Evolutionary conservation across 2,888 invertebrate genomes (phyloP).

Genomic region (Leptopterna dolabrata): DNA sequence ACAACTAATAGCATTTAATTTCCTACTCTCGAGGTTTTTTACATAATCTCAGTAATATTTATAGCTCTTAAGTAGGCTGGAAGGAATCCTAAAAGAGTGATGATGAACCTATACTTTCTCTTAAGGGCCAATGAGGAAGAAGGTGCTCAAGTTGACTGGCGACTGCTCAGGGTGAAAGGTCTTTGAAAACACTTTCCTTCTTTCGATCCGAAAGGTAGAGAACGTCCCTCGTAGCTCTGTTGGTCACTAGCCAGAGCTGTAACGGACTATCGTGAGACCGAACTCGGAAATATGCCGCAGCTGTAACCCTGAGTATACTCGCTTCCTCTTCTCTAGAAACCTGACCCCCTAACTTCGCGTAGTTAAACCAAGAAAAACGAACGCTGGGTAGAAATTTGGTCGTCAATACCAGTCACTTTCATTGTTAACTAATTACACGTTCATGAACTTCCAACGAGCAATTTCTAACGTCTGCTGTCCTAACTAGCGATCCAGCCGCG

Average conservation of each 20-base stretch:
- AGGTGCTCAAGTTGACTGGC: constrained; percentile 3
- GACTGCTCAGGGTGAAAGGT: constrained; percentile 3
- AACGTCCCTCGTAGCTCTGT: neutral
- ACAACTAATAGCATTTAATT: neutral
- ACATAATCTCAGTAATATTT: neutral
- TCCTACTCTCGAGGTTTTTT: neutral
- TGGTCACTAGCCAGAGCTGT: neutral
- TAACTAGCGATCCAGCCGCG: too few species aligned
- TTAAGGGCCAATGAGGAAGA: neutral
- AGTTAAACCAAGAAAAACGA: neutral
- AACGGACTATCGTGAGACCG: neutral
- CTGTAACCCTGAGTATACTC: neutral
- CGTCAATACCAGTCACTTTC: too few species aligned
- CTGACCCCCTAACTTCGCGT: neutral
- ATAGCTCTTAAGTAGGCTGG: neutral
- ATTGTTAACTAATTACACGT: too few species aligned
- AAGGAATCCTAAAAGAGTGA: neutral
- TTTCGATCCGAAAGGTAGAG: neutral
- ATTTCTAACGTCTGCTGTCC: too few species aligned
- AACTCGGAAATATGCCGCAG: neutral
- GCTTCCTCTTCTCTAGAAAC: neutral
- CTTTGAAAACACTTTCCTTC: neutral
- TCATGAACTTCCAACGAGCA: too few species aligned
- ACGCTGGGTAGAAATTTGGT: neutral
- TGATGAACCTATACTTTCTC: neutral